phyloP scores from a whole-genome alignment of 1,140 invertebrate species.

The Nasonia giraulti region DNA sequence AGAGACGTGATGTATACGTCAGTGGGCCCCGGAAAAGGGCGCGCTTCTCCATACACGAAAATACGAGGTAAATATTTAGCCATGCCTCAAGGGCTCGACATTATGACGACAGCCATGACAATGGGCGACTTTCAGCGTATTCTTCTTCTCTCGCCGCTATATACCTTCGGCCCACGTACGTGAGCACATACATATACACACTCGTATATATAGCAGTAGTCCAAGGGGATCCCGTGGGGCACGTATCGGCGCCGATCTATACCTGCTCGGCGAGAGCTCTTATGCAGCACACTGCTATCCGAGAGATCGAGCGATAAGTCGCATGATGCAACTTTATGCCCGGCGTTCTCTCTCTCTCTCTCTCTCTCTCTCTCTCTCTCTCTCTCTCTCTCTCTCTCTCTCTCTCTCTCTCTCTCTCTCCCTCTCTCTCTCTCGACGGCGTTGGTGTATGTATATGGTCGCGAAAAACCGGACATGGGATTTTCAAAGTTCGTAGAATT shows the following conservation, averaged over 20 bases:
- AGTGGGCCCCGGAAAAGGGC: constrained; percentile 28
- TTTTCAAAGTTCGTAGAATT: constrained; percentile 25
- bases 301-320: constrained; percentile 52
- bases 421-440: too few relatives aligned
- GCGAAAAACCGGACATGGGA: constrained; percentile 42
- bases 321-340: constrained; percentile 35
- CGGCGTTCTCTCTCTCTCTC: background rate
- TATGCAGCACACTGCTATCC: constrained; percentile 50
- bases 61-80: constrained; percentile 64
- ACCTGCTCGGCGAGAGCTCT: constrained; percentile 50
- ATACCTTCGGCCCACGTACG: background rate
- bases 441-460: background rate
- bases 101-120: constrained; percentile 62
- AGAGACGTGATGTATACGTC: constrained; percentile 10
- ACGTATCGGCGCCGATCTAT: constrained; percentile 60
- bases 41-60: constrained; percentile 33
- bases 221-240: constrained; percentile 55
- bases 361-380: too few relatives aligned
- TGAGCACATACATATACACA: constrained; percentile 27
- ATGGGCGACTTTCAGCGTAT: constrained; percentile 61
- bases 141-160: background rate
- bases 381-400: too few relatives aligned
- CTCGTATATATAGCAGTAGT: constrained; percentile 56
- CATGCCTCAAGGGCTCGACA: constrained; percentile 41
- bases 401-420: too few relatives aligned